Base-by-base conservation (phyloP, 2,888 invertebrate species). In the Odontocolon sp. region DNA sequence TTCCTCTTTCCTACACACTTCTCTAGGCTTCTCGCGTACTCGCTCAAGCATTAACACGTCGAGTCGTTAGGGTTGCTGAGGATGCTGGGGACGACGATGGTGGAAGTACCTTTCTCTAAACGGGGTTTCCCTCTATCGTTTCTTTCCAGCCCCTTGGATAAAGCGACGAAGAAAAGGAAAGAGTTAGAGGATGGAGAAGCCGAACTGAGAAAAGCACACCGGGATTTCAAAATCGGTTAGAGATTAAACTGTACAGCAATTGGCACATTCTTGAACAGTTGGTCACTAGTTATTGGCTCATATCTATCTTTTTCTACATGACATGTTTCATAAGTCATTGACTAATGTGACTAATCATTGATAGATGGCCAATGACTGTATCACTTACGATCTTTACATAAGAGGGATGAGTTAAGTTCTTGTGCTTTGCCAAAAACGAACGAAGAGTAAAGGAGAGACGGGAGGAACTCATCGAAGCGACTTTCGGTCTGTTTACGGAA, bases 401-500 rank as follows among this genome's bases (percentile, higher is more conserved):
- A n/a, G n/a, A n/a, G n/a, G n/a, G n/a, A n/a, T n/a, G n/a, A n/a
- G n/a, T n/a, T n/a, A n/a, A n/a, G n/a, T n/a, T n/a, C n/a, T n/a
- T n/a, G n/a, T n/a, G n/a, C n/a, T n/a, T n/a, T n/a, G n/a, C 54
- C 33, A 36, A 40, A 36, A 42, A 36, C 47, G 26, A 67, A 80
- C 77, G 80, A 80, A 78, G 78, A 77, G 81, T n/a, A 45, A 70
- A 56, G 54, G 68, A 52, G 47, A 47, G 50, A 40, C 36, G 63
- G 16, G 56, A 33, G 68, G 64, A 63, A 42, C 54, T 33, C 72
- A 77, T 70, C 70, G 76, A 69, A 80, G 80, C 80, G 81, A 86
- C 82, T 85, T 84, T 84, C 66, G 81, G 85, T 87, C 81, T 87
- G 85, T 84, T 86, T 79, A 85, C 85, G 85, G 83, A 78, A 83